Base-by-base conservation (phyloP, 1,140 invertebrate genomes). In the Melitaea cinxia region DNA sequence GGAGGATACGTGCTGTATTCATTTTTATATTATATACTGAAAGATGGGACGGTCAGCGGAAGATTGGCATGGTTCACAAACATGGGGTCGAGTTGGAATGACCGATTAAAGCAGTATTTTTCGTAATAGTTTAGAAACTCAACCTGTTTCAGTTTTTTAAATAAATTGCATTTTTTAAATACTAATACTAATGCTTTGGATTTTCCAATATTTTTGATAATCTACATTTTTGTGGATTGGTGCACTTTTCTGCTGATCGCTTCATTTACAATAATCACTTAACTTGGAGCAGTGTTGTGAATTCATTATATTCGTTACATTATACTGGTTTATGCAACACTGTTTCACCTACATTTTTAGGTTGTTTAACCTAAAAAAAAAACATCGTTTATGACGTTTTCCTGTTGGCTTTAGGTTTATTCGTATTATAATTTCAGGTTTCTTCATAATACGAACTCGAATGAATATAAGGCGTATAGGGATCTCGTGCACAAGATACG, bases 401-500 rank as follows among this genome's bases (percentile, higher is more conserved):
- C 61, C 64, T 26, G 23, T 68, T 57, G 65, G 57, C 61, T 57
- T 37, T 35, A 72, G 19, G 53, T 69, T 67, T 64, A 59, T 68
- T 64, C 52, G 28, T 33, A 12, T 24, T 63, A 63, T 76, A 55
- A 6, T 91, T 91, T 7, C 82, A 92, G 91, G 91, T 91, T 91
- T 61, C 85, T 91, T 10, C 89, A 85, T 69, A 90, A 89, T 70
- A 75, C 80, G 14, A 85, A 85, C 70, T 88, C 79, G 49, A 85
- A 77, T 53, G 89, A 91, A 37, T 91, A 91, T 72, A 89, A 91
- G 87, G 76, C 79, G 73, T 92, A 89, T 70, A 75, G 85, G 75
- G 77, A 84, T 55, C 60, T 90, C 67, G 83, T 91, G 57, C 50
- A 21, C 54, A 83, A 84, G 64, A 72, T 85, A 37, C 76, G 88